Base-by-base conservation (phyloP, 2,113 vertebrate species). In the Henicopernis longicauda region DNA sequence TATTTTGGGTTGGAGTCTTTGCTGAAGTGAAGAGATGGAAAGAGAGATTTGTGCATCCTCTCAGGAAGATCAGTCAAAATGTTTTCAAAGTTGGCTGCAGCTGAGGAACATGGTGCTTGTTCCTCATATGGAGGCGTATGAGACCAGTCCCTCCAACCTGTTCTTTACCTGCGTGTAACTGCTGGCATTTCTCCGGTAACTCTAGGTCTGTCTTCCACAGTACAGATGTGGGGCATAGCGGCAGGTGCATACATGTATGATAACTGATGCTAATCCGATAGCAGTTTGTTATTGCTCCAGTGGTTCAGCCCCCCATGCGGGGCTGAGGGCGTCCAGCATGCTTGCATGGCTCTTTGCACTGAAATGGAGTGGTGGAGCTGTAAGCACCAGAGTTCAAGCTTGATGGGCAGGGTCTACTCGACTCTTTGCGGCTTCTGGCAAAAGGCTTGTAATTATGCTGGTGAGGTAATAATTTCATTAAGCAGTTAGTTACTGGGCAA, bases 281-380 rank as follows among this genome's bases (percentile, higher is more conserved):
- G 20, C 77, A 32, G 11, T 82, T 63, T 66, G 42, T 4, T 3
- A 2, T 23, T 58, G 16, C 52, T 63, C n/a, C n/a, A 25, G 52
- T 16, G 22, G 12, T 23, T 62, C 36, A 34, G 58, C 3, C 23
- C 6, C 14, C 11, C 0, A 0, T 47, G 47, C 59, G 1, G 6
- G 54, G 25, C 70, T 67, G 79, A 55, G 44, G 7, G 50, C 1
- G 1, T 38, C 82, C 44, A 19, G 34, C 59, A 23, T 1, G 3
- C 21, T 6, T 29, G 16, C 10, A 0, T 36, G 36, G 40, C n/a
- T 40, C 26, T 55, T 65, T 52, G 49, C 31, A 13, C 34, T 27
- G 32, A 31, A 57, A 9, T 13, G 25, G 50, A 49, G 45, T 2
- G 0, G 6, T 18, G 31, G 27, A 40, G 19, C 52, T 90, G 61